phyloP scores from a whole-genome alignment of 37 sponge, comb jelly and placozoan genomes.

The Halisarca cf. caerulea region DNA sequence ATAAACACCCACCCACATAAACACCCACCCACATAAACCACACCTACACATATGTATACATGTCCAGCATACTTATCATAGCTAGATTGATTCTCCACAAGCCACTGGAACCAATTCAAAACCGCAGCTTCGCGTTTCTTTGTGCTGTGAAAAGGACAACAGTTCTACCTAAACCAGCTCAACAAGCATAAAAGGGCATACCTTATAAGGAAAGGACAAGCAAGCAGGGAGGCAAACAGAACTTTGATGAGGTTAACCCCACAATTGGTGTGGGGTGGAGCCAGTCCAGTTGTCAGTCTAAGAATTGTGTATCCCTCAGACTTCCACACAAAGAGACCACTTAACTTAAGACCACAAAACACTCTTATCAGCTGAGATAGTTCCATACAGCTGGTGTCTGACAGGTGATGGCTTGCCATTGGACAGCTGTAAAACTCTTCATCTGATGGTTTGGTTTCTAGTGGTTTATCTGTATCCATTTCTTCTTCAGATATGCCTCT shows the following conservation, averaged over 20 bases:
- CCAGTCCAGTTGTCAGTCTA: constrained; percentile 62
- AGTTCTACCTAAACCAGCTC: not conserved
- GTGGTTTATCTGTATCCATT: constrained; percentile 8
- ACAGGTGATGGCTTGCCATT: constrained; percentile 33
- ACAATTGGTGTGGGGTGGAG: constrained; percentile 66
- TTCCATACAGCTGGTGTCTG: constrained; percentile 41
- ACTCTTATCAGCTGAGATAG: constrained; percentile 53
- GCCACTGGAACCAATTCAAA: constrained; percentile 72
- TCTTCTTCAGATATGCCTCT: constrained; percentile 23
- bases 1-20: no score
- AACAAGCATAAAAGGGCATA: constrained; percentile 7
- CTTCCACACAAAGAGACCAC: constrained; percentile 14
- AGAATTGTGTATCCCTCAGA: constrained; percentile 66
- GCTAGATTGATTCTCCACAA: constrained; percentile 56
- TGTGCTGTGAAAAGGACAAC: constrained; percentile 43
- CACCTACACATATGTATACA: not conserved
- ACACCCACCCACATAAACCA: not conserved
- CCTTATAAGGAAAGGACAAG: constrained; percentile 85
- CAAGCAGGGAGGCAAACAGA: constrained; percentile 67
- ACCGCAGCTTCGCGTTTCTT: constrained; percentile 56
- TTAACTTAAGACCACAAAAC: constrained; percentile 49
- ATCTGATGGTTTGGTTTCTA: constrained; percentile 3
- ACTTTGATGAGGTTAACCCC: constrained; percentile 75
- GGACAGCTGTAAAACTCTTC: constrained; percentile 34
- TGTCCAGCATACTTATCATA: constrained; percentile 49